Base-by-base conservation (phyloP, 2,797 vertebrate species). In the Pseudochaenichthys georgianus region DNA sequence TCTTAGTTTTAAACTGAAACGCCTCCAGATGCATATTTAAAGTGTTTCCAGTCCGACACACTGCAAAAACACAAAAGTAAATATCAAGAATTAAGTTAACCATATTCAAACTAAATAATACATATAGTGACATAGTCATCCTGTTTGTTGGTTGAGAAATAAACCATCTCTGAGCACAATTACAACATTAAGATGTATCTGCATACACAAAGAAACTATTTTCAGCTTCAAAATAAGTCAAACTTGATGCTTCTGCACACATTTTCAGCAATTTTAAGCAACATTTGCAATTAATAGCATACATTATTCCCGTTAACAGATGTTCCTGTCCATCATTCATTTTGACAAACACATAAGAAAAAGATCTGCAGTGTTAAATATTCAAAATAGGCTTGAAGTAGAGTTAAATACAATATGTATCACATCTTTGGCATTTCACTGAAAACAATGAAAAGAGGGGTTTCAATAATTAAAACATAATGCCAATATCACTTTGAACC, bases 251-350 rank as follows among this genome's bases (percentile, higher is more conserved):
- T 28, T 50, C n/a, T 3, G 3, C 10, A 28, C 5, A 19, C 19
- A n/a, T 38, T 21, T 58, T 41, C 13, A 15, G 11, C 47, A 6
- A 70, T 2, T 46, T 2, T 41, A 13, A 21, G n/a, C 9, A 23
- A 28, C 15, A 21, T 51, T 16, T 41, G 4, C 46, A 53, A 9
- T 66, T 62, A 21, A 46, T 17, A 52, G 62, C 48, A 68, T 64
- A 47, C 15, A 19, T 69, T 64, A 71, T 59, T 61, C 31, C 16
- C 34, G 19, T n/a, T 12, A 41, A 41, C 43, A 67, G 7, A 15
- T 21, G 45, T n/a, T 13, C 0, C 2, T 48, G 21, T 28, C 4
- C 9, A 0, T 34, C 51, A 34, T 52, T 58, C 5, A 4, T 34
- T 62, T 19, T 15, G 38, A 54, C 8, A 58, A 21, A 9, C 10